Evolutionary conservation across 2,888 invertebrate species (phyloP).

Genomic region (Zaprionus bogoriensis): DNA sequence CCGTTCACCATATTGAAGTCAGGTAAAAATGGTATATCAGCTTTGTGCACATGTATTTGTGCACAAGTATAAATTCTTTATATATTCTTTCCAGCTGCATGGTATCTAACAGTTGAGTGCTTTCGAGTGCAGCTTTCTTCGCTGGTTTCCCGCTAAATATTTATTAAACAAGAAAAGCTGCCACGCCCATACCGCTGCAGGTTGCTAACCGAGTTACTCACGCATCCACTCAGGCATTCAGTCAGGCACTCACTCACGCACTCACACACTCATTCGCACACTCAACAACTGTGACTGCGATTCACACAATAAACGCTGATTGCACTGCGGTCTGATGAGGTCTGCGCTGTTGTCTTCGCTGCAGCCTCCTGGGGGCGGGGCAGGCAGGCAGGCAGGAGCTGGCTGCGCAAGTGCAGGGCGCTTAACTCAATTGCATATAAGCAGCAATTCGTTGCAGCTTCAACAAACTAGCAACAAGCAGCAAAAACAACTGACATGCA

Average conservation of each 20-base stretch:
- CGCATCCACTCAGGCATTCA: conserved; percentile 33
- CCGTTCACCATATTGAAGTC: too few relatives aligned
- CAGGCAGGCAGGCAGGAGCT: conserved; percentile 25
- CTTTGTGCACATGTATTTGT: too few relatives aligned
- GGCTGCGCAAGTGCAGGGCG: conserved; percentile 37
- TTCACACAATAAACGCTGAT: conserved; percentile 49
- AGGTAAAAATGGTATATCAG: too few relatives aligned
- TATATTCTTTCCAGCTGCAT: too few relatives aligned
- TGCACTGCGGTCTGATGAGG: conserved; percentile 31
- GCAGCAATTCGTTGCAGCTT: conserved; percentile 61
- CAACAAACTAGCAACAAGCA: conserved; percentile 32
- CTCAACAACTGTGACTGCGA: conserved; percentile 8
- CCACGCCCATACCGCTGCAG: conserved; percentile 17
- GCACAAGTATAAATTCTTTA: too few relatives aligned
- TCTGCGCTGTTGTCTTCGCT: conserved; percentile 14
- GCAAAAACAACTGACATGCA: conserved; percentile 52
- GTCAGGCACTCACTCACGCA: conserved; percentile 13
- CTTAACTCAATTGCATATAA: conserved; percentile 66
- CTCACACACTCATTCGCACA: conserved; percentile 5
- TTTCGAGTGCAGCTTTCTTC: too few relatives aligned
- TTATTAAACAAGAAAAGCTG: conserved; percentile 32
- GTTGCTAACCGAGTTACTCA: conserved; percentile 47
- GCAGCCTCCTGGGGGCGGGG: conserved; percentile 54
- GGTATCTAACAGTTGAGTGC: too few relatives aligned
- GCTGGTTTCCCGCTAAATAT: too few relatives aligned